phyloP scores from a whole-genome alignment of 2,113 vertebrate species.

The Oxyruncus cristatus region DNA sequence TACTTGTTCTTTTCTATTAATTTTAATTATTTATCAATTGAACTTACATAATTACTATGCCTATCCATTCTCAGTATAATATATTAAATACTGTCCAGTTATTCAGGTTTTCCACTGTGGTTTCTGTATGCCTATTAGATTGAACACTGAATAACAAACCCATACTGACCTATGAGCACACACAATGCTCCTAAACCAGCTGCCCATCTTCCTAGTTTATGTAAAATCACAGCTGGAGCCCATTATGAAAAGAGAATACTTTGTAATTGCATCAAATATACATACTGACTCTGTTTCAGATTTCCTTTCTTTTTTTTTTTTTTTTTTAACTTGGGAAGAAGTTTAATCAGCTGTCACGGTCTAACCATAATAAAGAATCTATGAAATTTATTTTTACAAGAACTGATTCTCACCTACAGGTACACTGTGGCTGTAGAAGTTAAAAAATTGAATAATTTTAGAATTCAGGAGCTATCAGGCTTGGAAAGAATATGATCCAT shows the following conservation, averaged over 20 bases:
- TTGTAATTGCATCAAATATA: slow-evolving; percentile 64
- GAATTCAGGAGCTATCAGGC: not conserved
- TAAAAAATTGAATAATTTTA: not conserved
- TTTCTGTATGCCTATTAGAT: not conserved
- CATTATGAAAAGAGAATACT: slow-evolving; percentile 54
- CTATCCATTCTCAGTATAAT: not conserved
- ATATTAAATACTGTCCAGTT: not conserved
- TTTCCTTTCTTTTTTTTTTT: not conserved
- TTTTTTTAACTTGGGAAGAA: not conserved
- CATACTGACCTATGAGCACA: not conserved
- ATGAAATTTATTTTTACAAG: slow-evolving; percentile 31
- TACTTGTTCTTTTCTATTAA: slow-evolving; percentile 10
- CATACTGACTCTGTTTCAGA: slow-evolving; percentile 9
- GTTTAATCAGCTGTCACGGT: slow-evolving; percentile 58
- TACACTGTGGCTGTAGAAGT: not conserved
- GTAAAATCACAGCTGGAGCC: slow-evolving; percentile 55
- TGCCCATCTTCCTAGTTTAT: slow-evolving; percentile 30
- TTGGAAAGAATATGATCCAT: not conserved
- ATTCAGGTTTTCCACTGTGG: not conserved
- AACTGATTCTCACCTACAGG: slow-evolving; percentile 2
- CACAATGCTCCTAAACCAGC: slow-evolving; percentile 5
- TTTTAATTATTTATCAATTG: slow-evolving; percentile 44
- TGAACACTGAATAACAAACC: not conserved
- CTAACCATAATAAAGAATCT: not conserved
- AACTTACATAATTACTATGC: not conserved